Percentiles rank a stretch among this genome's conserved stretches.
Evolutionary conservation across 2,888 invertebrate genomes (phyloP).

Genomic region (Syrphus vitripennis): DNA sequence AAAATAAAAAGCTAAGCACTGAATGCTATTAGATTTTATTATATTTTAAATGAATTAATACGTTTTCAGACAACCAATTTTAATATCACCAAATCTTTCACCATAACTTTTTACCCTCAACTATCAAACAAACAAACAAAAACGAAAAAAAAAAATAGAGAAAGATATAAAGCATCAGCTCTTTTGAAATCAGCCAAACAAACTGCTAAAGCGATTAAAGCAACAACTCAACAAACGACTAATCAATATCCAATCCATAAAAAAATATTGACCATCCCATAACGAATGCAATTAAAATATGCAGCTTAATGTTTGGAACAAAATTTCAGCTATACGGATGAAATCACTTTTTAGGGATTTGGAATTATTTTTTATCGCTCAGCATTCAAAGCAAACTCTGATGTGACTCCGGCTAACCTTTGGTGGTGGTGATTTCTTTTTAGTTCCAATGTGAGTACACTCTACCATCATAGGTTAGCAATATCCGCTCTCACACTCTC

Average conservation of each 20-base stretch:
- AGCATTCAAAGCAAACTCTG: slow-evolving; percentile 7
- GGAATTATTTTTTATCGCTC: slow-evolving; percentile 23
- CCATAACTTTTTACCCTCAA: not conserved
- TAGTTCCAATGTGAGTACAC: not conserved
- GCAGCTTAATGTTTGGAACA: slow-evolving; percentile 69
- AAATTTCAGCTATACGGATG: slow-evolving; percentile 55
- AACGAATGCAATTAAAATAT: slow-evolving; percentile 69
- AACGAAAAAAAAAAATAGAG: not conserved
- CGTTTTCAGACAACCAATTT: not conserved
- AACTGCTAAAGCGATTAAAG: slow-evolving; percentile 37
- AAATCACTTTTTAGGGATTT: slow-evolving; percentile 62
- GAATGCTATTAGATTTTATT: not conserved
- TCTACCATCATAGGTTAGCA: slow-evolving; percentile 16
- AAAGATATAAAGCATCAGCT: not conserved
- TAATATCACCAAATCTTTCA: not conserved
- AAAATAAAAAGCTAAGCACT: too few species aligned
- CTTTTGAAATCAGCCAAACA: slow-evolving; percentile 35
- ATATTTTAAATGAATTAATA: not conserved
- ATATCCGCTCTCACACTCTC: slow-evolving; percentile 2
- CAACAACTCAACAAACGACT: slow-evolving; percentile 49
- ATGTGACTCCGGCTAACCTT: slow-evolving; percentile 27
- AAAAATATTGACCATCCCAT: slow-evolving; percentile 54
- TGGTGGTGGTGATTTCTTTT: slow-evolving; percentile 18
- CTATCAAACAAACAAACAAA: not conserved
- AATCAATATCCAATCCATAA: slow-evolving; percentile 55